Evolutionary conservation across 2,888 invertebrate species (phyloP).

Genomic region (Sminthurides aquaticus): DNA sequence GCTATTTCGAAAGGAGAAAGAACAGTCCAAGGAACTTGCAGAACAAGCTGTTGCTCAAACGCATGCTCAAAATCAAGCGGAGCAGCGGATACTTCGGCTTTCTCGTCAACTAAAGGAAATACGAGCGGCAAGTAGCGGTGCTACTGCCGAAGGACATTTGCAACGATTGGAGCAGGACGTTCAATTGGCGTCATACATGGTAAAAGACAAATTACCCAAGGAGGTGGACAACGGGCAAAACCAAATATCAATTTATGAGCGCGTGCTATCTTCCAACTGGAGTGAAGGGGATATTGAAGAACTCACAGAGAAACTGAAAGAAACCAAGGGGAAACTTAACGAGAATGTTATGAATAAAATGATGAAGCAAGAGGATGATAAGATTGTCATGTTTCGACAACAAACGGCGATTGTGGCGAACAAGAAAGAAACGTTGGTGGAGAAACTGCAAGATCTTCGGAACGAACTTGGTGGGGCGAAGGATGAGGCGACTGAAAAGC

Average conservation of each 20-base stretch:
- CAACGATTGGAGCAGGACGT: constrained; percentile 69
- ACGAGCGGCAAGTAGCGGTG: constrained; percentile 53
- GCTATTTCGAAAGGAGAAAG: constrained; percentile 54
- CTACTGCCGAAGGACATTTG: constrained; percentile 60
- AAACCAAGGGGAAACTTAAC: constrained; percentile 57
- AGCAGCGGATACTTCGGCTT: constrained; percentile 55
- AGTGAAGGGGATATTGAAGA: constrained; percentile 59
- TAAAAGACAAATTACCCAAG: constrained; percentile 69
- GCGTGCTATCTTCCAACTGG: constrained; percentile 59
- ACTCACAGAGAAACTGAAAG: constrained; percentile 57
- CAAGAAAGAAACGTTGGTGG: constrained; percentile 68
- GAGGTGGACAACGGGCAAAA: constrained; percentile 60
- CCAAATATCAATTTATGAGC: constrained; percentile 62
- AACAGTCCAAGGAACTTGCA: constrained; percentile 54
- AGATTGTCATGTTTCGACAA: constrained; percentile 73
- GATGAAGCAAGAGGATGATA: constrained; percentile 58
- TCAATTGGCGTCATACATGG: constrained; percentile 65
- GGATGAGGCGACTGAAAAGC: constrained; percentile 55
- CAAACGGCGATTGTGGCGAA: constrained; percentile 72
- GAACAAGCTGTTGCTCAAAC: constrained; percentile 56
- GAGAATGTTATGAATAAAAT: constrained; percentile 64
- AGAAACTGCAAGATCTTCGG: constrained; percentile 60
- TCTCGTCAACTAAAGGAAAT: constrained; percentile 61
- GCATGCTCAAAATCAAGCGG: constrained; percentile 50
- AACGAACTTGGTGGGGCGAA: constrained; percentile 57